A percentile compares a stretch with the other conserved stretches of the same genome.
phyloP scores from a whole-genome alignment of 2,888 invertebrate species.

The Cloeon dipterum region DNA sequence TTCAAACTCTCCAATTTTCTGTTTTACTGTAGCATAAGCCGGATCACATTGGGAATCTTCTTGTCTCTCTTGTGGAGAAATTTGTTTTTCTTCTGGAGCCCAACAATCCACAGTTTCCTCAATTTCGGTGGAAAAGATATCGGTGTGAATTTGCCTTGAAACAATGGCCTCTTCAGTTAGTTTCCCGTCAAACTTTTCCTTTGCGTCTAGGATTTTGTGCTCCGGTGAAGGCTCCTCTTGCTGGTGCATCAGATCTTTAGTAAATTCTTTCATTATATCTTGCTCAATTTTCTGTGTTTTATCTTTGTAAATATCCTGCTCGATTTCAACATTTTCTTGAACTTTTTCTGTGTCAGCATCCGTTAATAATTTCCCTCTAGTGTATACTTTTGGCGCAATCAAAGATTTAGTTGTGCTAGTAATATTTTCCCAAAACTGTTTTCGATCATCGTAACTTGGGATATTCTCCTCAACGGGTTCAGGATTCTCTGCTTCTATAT shows the following conservation, averaged over 20 bases:
- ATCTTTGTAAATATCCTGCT: too few relatives aligned
- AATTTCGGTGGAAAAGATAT: constrained; percentile 12
- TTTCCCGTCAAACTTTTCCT: constrained; percentile 8
- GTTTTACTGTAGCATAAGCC: constrained; percentile 1
- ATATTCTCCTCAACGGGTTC: constrained; percentile 13
- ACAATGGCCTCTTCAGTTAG: constrained; percentile 9
- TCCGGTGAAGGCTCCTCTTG: constrained; percentile 23
- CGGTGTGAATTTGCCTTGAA: constrained; percentile 12
- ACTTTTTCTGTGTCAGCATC: not conserved
- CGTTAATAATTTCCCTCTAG: too few relatives aligned
- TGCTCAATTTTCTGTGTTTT: constrained; percentile 33
- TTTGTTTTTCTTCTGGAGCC: constrained; percentile 11
- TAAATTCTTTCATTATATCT: constrained; percentile 32
- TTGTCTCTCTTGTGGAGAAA: not conserved
- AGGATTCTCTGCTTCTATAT: too few relatives aligned
- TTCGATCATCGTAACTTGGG: constrained; percentile 22
- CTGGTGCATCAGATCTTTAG: constrained; percentile 24
- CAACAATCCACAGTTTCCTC: constrained; percentile 12
- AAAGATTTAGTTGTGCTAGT: constrained; percentile 10
- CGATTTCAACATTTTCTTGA: constrained; percentile 8
- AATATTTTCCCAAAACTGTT: constrained; percentile 26
- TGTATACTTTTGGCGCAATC: too few relatives aligned
- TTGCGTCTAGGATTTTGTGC: constrained; percentile 17
- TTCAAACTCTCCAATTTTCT: constrained; percentile 5
- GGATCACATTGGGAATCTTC: not conserved